phyloP scores from a whole-genome alignment of 2,797 vertebrate species.

The Allobates femoralis region DNA sequence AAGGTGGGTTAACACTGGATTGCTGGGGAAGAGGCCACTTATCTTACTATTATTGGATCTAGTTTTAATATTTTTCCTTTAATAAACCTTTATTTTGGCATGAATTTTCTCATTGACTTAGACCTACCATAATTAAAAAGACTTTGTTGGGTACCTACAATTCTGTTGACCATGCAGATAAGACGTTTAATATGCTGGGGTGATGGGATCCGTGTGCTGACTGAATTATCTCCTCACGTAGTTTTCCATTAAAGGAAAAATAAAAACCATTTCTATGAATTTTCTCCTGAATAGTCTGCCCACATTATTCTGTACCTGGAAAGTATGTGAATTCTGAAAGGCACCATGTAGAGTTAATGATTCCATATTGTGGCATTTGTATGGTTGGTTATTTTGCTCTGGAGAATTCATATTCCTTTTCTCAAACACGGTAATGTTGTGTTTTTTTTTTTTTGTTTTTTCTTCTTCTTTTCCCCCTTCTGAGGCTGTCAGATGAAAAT shows the following conservation, averaged over 20 bases:
- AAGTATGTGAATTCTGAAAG: background rate
- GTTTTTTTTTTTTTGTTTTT: background rate
- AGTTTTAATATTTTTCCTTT: too few relatives aligned
- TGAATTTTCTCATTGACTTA: too few relatives aligned
- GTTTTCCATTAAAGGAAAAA: background rate
- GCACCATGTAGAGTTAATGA: conserved; percentile 8
- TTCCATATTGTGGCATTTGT: background rate
- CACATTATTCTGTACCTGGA: conserved; percentile 7
- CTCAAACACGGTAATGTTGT: conserved; percentile 16
- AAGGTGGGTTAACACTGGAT: too few relatives aligned
- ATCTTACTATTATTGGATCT: too few relatives aligned
- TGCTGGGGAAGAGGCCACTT: too few relatives aligned
- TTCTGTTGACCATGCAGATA: too few relatives aligned
- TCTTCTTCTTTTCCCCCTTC: conserved; percentile 10
- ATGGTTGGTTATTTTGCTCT: background rate
- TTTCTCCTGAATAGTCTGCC: background rate
- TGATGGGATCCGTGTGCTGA: background rate
- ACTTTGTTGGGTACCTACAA: too few relatives aligned
- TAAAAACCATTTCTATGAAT: background rate
- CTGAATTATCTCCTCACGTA: background rate
- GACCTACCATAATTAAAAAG: too few relatives aligned
- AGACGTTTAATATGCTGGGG: background rate
- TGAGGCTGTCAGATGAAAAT: conserved; percentile 51
- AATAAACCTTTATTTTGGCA: too few relatives aligned
- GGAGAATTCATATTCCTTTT: conserved; percentile 16